Base-by-base conservation (phyloP, 2,888 invertebrate species). In the Epinotia demarniana region DNA sequence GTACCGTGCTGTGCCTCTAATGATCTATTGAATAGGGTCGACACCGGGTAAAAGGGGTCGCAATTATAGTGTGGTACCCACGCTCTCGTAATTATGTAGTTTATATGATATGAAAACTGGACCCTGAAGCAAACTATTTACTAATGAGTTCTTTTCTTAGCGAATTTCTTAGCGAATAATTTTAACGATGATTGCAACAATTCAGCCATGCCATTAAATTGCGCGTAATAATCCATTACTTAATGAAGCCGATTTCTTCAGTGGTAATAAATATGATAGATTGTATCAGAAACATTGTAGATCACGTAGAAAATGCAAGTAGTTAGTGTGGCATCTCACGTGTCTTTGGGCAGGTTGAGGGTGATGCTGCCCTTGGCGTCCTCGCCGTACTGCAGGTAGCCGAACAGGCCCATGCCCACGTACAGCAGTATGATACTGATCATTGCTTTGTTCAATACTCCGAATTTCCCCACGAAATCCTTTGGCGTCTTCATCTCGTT, bases 401-500 rank as follows among this genome's bases (percentile, higher is more conserved):
- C 99, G 85, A 98, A 97, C 76, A 99, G 96, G 1, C 99, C 99
- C 94, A 98, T 96, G 23, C 96, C 96, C 5, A 97, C 96, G 88
- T 99, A 99, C n/a, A 99, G 89, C 9, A 96, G 85, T 2, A 98
- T 96, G 76, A 99, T 98, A 71, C 96, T 92, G 3, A 96, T 87
- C 98, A 99, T 99, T 0, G 97, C 95, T 80, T 95, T 95, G 87
- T 98, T 99, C 16, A 99, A 92, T 0, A 99, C 98, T 3, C 99
- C 99, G 76, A 95, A 96, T 63, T 95, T 94, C 12, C 97, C 97
- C 1, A 96, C 96, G 89, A 99, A 99, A 62, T 95, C 95, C 81
- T 95, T 95, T 0, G 98, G 98, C 0, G 96, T 96, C 87, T 97
- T 97, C 99, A 99, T 99, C 87, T 98, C 98, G 87, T 99, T 99